Evolutionary conservation across 1,140 invertebrate genomes (phyloP).

Genomic region (Belonocnema kinseyi): DNA sequence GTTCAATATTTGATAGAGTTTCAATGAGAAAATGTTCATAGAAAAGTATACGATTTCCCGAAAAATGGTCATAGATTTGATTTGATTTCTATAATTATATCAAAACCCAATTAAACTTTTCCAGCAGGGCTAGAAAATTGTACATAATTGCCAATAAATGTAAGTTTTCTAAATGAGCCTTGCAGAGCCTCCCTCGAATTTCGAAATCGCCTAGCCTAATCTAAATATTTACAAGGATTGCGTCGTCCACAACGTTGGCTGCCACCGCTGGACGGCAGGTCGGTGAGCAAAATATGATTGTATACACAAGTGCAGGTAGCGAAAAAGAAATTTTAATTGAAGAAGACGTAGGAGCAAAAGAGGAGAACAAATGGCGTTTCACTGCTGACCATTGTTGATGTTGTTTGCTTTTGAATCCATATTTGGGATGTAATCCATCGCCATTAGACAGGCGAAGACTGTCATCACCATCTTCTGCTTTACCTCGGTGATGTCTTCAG

Average conservation of each 20-base stretch:
- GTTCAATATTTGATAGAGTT: too few relatives aligned
- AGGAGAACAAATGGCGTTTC: slow-evolving; percentile 34
- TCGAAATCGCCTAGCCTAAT: slow-evolving; percentile 54
- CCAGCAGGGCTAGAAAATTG: not conserved
- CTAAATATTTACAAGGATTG: slow-evolving; percentile 62
- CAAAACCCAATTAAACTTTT: too few relatives aligned
- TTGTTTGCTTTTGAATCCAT: slow-evolving; percentile 80
- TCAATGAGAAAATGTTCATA: too few relatives aligned
- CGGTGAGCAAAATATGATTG: not conserved
- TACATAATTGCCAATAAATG: not conserved
- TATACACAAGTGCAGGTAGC: slow-evolving; percentile 21
- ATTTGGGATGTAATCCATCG: slow-evolving; percentile 93
- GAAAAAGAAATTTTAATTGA: slow-evolving; percentile 33
- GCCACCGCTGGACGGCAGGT: not conserved
- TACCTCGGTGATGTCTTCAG: slow-evolving; percentile 99
- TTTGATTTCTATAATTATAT: too few relatives aligned
- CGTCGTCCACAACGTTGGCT: slow-evolving; percentile 35
- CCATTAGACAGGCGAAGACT: slow-evolving; percentile 99
- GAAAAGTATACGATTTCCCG: too few relatives aligned
- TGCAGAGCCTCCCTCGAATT: not conserved
- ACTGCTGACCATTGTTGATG: slow-evolving; percentile 66
- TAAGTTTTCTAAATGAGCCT: slow-evolving; percentile 1
- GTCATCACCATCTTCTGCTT: slow-evolving; percentile 99
- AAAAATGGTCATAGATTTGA: too few relatives aligned
- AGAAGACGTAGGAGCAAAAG: not conserved